Conservation (phyloP, 2,113 vertebrate species). For the Furnarius figulus region DNA sequence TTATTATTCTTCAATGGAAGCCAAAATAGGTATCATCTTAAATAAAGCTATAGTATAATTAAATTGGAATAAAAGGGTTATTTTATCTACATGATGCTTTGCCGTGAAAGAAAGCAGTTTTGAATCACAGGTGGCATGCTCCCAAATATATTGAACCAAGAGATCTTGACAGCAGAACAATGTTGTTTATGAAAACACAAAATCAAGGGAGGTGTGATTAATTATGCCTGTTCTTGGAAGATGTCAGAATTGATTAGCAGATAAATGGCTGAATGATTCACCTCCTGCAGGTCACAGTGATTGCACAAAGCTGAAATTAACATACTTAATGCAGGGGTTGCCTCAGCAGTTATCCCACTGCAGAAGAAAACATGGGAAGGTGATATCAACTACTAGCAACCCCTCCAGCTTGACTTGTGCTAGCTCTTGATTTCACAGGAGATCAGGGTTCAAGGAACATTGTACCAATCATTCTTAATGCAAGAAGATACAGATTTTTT, state of each 20-base stretch:
- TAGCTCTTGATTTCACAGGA: neutral
- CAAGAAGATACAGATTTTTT: neutral
- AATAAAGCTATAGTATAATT: conserved; percentile 42
- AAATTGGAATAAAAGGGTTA: conserved; percentile 33
- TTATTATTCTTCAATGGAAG: neutral
- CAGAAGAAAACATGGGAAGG: neutral
- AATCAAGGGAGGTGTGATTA: conserved; percentile 67
- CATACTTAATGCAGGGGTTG: conserved; percentile 34
- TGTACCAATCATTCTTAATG: neutral
- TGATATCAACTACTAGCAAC: neutral
- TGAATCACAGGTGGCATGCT: conserved; percentile 44
- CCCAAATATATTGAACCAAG: conserved; percentile 15
- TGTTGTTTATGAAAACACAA: conserved; percentile 70
- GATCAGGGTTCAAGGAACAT: neutral
- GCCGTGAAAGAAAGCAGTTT: neutral
- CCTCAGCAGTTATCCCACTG: conserved; percentile 51
- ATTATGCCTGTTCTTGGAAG: conserved; percentile 65
- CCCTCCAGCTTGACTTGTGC: neutral
- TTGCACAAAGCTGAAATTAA: conserved; percentile 63
- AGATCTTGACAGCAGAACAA: conserved; percentile 56
- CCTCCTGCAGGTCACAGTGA: conserved; percentile 68
- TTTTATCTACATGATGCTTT: conserved; percentile 45
- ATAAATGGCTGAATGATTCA: conserved; percentile 70
- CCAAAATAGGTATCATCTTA: conserved; percentile 1
- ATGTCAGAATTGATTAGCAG: conserved; percentile 70